Evolutionary conservation across 2,113 vertebrate species (phyloP).

Genomic region (Gallinago paraguaiae): DNA sequence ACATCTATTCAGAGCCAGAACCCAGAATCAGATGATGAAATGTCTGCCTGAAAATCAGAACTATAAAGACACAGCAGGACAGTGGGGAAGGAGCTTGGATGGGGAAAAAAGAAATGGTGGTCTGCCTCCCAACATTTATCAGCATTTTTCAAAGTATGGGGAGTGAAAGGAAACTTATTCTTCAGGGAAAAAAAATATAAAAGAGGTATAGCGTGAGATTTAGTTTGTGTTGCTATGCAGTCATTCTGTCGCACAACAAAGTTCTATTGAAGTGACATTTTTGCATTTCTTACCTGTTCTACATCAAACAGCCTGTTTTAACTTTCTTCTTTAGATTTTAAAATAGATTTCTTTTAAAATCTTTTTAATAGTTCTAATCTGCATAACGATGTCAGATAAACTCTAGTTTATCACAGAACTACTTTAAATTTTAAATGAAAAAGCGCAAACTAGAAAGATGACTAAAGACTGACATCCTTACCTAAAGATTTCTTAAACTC

Average conservation of each 20-base stretch:
- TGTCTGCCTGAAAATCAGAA: neutral
- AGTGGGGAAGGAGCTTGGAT: neutral
- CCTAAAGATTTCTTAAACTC: neutral
- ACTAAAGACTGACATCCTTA: neutral
- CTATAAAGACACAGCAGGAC: neutral
- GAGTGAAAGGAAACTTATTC: neutral
- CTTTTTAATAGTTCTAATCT: neutral
- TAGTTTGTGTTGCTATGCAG: neutral
- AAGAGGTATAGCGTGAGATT: neutral
- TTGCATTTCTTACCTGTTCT: neutral
- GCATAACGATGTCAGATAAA: constrained; percentile 11
- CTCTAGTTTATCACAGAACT: neutral
- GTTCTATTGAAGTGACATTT: neutral
- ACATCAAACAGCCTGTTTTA: neutral
- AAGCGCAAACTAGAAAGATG: neutral
- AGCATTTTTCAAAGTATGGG: neutral
- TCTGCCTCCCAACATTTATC: neutral
- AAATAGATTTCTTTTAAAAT: neutral
- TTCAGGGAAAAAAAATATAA: neutral
- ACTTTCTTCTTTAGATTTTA: neutral
- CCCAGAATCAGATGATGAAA: neutral
- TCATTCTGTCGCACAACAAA: neutral
- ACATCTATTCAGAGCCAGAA: neutral
- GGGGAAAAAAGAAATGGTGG: neutral
- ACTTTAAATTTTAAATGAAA: constrained; percentile 17